Evolutionary conservation across 2,888 invertebrate genomes (phyloP).

Genomic region (Tortrix viridana): DNA sequence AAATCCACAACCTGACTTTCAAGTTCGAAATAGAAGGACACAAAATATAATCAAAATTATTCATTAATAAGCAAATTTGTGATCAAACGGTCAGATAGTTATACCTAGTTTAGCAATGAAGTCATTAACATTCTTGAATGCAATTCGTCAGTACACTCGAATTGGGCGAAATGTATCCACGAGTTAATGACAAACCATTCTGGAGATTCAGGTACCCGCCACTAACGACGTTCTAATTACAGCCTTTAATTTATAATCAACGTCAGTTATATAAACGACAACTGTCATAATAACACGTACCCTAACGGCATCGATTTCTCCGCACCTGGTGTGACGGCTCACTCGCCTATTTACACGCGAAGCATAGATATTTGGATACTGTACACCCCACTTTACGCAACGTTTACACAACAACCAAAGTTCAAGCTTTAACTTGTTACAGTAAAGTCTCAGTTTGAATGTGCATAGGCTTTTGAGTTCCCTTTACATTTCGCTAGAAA

Average conservation of each 20-base stretch:
- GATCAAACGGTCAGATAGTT: too few relatives aligned
- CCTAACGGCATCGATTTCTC: constrained; percentile 74
- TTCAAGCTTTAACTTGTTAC: constrained; percentile 46
- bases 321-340: constrained; percentile 79
- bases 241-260: constrained; percentile 26
- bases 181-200: constrained; percentile 6
- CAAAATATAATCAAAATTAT: too few relatives aligned
- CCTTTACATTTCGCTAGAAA: constrained; percentile 66
- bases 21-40: too few relatives aligned
- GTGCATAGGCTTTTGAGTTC: constrained; percentile 42
- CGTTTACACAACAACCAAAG: constrained; percentile 47
- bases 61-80: too few relatives aligned
- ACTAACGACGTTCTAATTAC: constrained; percentile 35
- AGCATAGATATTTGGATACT: constrained; percentile 79
- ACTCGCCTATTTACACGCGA: constrained; percentile 80
- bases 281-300: constrained; percentile 79
- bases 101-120: too few relatives aligned
- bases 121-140: too few relatives aligned
- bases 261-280: constrained; percentile 71
- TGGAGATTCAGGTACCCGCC: constrained; percentile 10
- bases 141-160: neutral
- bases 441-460: constrained; percentile 51
- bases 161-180: neutral
- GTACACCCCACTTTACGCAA: constrained; percentile 64
- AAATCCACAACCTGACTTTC: too few relatives aligned